phyloP scores from a whole-genome alignment of 2,888 invertebrate species.

The Stenichneumon culpator region DNA sequence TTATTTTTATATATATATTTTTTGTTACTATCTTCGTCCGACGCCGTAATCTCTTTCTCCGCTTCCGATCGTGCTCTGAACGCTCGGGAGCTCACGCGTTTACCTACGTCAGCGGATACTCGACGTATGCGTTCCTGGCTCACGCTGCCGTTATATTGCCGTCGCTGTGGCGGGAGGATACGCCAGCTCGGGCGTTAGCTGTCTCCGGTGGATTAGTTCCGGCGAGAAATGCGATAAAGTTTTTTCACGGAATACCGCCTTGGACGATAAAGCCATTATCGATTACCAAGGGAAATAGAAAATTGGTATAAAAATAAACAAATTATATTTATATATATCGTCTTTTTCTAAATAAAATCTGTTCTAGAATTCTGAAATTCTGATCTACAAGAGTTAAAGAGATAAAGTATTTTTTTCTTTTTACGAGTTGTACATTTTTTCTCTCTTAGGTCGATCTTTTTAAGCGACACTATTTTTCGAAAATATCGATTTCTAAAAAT shows the following conservation, averaged over 20 bases:
- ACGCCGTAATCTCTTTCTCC: constrained; percentile 40
- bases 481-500: no score
- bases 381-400: no score
- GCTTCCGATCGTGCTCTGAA: constrained; percentile 38
- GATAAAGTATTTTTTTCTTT: no score
- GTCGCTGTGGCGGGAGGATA: constrained; percentile 15
- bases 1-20: neutral
- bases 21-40: constrained; percentile 10
- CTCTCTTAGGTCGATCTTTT: no score
- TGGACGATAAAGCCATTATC: no score
- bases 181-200: constrained; percentile 41
- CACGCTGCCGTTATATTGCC: constrained; percentile 16
- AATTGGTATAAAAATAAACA: neutral
- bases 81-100: constrained; percentile 40
- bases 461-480: no score
- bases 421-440: no score
- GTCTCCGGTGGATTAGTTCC: constrained; percentile 45
- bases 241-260: neutral
- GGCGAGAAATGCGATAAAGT: constrained; percentile 3
- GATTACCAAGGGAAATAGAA: neutral
- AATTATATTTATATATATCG: neutral
- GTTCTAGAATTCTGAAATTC: no score
- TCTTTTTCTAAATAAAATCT: no score
- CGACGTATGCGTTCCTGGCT: neutral
- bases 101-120: constrained; percentile 38